A percentile compares a stretch with the other conserved stretches of the same genome.
phyloP scores from a whole-genome alignment of 2,113 vertebrate genomes.

The Brachyhypopomus gauderio region DNA sequence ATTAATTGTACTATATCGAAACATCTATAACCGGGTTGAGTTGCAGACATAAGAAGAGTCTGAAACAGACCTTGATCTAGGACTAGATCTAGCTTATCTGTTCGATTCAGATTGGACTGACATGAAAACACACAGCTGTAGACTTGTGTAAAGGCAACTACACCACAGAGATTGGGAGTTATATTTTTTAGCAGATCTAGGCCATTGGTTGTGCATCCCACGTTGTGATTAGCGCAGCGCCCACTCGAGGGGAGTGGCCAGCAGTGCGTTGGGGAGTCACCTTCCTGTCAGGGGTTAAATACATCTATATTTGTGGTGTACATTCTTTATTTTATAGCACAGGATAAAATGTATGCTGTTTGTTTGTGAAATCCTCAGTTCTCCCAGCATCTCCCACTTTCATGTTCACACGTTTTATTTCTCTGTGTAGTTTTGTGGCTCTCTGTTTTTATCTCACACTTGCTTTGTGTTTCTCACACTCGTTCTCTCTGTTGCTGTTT shows the following conservation, averaged over 20 bases:
- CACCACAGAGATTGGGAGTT: neutral
- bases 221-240: conserved; percentile 24
- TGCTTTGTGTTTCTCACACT: neutral
- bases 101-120: neutral
- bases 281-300: conserved; percentile 42
- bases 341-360: conserved; percentile 26
- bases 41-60: too few relatives aligned
- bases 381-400: neutral
- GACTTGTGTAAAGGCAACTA: neutral
- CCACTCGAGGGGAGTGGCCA: conserved; percentile 2
- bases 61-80: too few relatives aligned
- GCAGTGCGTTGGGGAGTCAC: conserved; percentile 10
- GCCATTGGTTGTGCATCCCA: conserved; percentile 1
- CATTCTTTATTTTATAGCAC: conserved; percentile 25
- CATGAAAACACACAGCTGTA: too few relatives aligned
- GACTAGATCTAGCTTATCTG: too few relatives aligned
- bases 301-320: conserved; percentile 33
- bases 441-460: neutral
- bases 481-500: neutral
- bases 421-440: neutral
- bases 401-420: conserved; percentile 4
- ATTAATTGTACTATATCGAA: neutral
- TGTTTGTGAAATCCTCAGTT: conserved; percentile 33
- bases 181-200: conserved; percentile 4
- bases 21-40: neutral